phyloP scores from a whole-genome alignment of 2,113 vertebrate species.

The Fregetta grallaria region DNA sequence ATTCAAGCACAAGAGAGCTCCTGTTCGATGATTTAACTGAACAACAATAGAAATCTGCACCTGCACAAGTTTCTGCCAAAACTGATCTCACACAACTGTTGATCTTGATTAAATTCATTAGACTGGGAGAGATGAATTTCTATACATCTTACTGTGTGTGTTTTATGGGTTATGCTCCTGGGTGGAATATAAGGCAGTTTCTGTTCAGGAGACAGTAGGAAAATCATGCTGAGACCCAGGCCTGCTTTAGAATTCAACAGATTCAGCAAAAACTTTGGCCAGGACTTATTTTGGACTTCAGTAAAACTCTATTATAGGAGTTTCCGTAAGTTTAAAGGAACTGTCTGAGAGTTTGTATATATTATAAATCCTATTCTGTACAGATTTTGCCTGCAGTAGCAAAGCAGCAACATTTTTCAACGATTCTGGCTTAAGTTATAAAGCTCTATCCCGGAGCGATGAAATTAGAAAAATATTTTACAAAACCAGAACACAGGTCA shows the following conservation, averaged over 20 bases:
- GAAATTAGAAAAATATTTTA: constrained; percentile 41
- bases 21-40: constrained; percentile 51
- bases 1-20: constrained; percentile 47
- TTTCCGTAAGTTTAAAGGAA: constrained; percentile 63
- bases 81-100: constrained; percentile 62
- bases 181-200: constrained; percentile 55
- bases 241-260: constrained; percentile 59
- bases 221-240: constrained; percentile 55
- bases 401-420: constrained; percentile 41
- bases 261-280: constrained; percentile 59
- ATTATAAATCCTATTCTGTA: constrained; percentile 61
- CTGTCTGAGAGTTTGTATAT: constrained; percentile 55
- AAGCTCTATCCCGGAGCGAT: constrained; percentile 1
- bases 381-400: constrained; percentile 42
- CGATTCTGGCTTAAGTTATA: constrained; percentile 44
- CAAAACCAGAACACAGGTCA: constrained; percentile 10
- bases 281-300: constrained; percentile 58
- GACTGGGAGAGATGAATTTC: constrained; percentile 52
- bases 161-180: constrained; percentile 59
- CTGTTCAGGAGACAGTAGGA: constrained; percentile 52
- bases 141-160: constrained; percentile 16
- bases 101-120: constrained; percentile 55
- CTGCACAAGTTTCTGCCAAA: constrained; percentile 58
- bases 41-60: constrained; percentile 56
- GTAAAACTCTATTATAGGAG: constrained; percentile 54